phyloP scores from a whole-genome alignment of 2,797 vertebrate species.

The Scleropages formosus region DNA sequence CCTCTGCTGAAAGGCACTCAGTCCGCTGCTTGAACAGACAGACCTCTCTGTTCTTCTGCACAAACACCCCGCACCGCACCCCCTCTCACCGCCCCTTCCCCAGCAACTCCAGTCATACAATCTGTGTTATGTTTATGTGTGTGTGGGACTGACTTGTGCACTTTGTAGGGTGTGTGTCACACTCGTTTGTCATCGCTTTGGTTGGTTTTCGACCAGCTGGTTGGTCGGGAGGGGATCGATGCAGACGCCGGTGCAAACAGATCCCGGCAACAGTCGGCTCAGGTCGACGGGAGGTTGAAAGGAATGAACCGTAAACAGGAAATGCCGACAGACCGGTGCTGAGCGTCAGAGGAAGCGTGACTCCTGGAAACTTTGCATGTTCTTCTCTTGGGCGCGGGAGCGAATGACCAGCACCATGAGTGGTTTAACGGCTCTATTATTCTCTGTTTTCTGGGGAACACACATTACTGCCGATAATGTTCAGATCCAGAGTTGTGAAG shows the following conservation, averaged over 20 bases:
- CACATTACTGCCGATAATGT: no score
- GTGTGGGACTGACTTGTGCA: not conserved
- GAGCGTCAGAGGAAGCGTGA: not conserved
- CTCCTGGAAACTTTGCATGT: not conserved
- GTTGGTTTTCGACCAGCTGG: not conserved
- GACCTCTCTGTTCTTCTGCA: slow-evolving; percentile 37
- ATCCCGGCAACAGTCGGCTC: not conserved
- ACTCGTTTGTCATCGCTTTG: slow-evolving; percentile 9
- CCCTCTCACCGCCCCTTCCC: no score
- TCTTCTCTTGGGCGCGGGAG: not conserved
- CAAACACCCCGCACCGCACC: no score
- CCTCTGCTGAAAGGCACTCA: no score
- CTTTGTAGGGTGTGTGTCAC: not conserved
- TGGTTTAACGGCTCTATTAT: not conserved
- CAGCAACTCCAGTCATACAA: no score
- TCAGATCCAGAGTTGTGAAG: no score
- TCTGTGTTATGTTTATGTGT: not conserved
- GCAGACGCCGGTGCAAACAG: not conserved
- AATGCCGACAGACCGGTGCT: not conserved
- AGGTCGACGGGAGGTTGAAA: not conserved
- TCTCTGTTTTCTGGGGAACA: not conserved
- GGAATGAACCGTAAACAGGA: not conserved
- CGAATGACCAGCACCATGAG: not conserved
- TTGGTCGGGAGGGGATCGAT: not conserved
- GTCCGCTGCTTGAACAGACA: not conserved